Conservation (phyloP, 2,888 invertebrate genomes). For the Nomada ruficornis region DNA sequence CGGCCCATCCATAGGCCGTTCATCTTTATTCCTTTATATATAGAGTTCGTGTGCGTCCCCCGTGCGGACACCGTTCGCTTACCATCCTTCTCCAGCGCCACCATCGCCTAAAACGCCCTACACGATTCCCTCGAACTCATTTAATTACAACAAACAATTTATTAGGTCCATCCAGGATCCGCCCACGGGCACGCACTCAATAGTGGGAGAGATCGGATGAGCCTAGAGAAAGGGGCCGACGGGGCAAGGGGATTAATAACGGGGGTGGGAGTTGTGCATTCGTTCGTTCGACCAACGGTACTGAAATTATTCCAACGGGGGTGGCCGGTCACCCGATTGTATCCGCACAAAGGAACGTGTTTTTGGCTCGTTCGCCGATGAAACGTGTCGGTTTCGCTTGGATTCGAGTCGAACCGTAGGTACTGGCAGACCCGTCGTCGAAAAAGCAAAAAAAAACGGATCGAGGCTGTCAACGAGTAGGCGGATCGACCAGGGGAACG, state of each 20-base stretch:
- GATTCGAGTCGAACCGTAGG: constrained; percentile 23
- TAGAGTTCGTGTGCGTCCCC: constrained; percentile 63
- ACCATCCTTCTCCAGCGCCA: constrained; percentile 21
- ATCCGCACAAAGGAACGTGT: constrained; percentile 55
- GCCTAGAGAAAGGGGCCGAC: neutral
- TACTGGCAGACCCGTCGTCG: constrained; percentile 19
- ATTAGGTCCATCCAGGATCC: constrained; percentile 83
- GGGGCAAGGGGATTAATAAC: constrained; percentile 38
- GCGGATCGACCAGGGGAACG: constrained; percentile 34
- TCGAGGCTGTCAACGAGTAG: constrained; percentile 31
- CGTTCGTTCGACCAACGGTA: constrained; percentile 59
- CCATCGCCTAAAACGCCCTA: constrained; percentile 76
- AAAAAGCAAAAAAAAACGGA: constrained; percentile 3
- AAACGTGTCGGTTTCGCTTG: constrained; percentile 58
- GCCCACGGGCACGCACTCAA: constrained; percentile 74
- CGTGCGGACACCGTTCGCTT: constrained; percentile 26
- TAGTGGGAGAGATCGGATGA: neutral
- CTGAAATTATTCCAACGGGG: constrained; percentile 64
- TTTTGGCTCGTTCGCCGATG: constrained; percentile 58
- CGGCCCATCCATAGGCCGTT: constrained; percentile 84
- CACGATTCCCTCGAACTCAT: constrained; percentile 83
- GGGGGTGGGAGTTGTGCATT: constrained; percentile 16
- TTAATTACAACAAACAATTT: constrained; percentile 85
- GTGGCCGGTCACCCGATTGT: constrained; percentile 51
- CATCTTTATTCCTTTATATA: constrained; percentile 83